Conservation (phyloP, 2,113 vertebrate genomes). For the Callionymus lyra region DNA sequence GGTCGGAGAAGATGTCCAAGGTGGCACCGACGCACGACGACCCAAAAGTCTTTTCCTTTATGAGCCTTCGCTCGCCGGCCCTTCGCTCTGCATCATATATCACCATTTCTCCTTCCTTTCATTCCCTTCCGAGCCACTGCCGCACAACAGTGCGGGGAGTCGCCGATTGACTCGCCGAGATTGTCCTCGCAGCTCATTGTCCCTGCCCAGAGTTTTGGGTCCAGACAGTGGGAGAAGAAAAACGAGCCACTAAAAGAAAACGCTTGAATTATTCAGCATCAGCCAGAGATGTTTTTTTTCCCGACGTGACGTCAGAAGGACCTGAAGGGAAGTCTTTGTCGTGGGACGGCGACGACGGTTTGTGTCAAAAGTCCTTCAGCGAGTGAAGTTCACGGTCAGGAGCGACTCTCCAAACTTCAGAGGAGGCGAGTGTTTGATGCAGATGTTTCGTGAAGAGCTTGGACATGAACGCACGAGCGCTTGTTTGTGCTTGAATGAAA, state of each 20-base stretch:
- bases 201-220: constrained; percentile 37
- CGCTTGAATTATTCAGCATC: constrained; percentile 41
- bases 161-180: constrained; percentile 47
- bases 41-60: constrained; percentile 6
- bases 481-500: too few species aligned
- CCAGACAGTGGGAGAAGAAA: constrained; percentile 1
- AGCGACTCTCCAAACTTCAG: too few species aligned
- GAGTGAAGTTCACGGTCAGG: constrained; percentile 38
- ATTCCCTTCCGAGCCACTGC: constrained; percentile 27
- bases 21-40: constrained; percentile 10
- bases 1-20: constrained; percentile 18
- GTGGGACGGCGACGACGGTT: constrained; percentile 17
- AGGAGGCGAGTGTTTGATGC: constrained; percentile 9
- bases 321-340: too few species aligned
- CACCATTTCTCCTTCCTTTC: constrained; percentile 32
- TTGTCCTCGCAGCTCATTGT: constrained; percentile 57
- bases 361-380: constrained; percentile 23
- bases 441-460: not conserved
- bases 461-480: too few species aligned
- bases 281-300: constrained; percentile 20
- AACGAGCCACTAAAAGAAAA: constrained; percentile 22
- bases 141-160: constrained; percentile 54
- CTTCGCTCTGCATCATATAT: constrained; percentile 40
- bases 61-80: constrained; percentile 14
- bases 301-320: too few species aligned